Evolutionary conservation across 2,797 vertebrate species (phyloP).

Genomic region (Hemitrygon akajei): DNA sequence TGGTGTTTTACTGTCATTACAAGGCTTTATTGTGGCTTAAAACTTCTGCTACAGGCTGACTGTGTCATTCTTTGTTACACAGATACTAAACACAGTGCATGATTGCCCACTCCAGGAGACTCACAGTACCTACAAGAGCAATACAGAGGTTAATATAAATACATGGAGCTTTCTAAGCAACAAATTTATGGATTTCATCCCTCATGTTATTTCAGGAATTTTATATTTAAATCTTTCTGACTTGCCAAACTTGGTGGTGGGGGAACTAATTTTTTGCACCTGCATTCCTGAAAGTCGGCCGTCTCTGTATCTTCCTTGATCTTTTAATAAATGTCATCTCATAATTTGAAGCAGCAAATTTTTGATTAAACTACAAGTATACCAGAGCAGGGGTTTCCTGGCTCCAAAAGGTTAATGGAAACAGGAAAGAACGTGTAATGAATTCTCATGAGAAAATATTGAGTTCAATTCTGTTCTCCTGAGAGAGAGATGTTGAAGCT

Average conservation of each 20-base stretch:
- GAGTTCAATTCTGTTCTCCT: neutral
- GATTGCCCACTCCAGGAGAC: no score
- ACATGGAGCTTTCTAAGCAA: neutral
- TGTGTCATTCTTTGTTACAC: no score
- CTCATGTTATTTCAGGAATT: neutral
- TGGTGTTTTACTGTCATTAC: no score
- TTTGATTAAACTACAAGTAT: no score
- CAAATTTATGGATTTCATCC: neutral
- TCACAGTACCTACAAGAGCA: neutral
- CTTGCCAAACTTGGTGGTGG: no score
- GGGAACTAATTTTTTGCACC: neutral
- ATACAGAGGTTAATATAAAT: neutral
- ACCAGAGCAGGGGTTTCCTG: neutral
- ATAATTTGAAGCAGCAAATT: no score
- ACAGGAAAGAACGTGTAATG: neutral
- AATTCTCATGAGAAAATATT: neutral
- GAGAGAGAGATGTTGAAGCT: neutral
- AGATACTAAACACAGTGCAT: no score
- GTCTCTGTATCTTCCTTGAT: no score
- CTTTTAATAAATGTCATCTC: no score
- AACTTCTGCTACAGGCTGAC: no score
- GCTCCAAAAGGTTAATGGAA: neutral
- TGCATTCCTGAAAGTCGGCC: neutral
- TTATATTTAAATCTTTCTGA: neutral
- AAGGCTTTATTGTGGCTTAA: no score